Conservation (phyloP, 2,113 vertebrate genomes). For the Pygathrix nemaeus region DNA sequence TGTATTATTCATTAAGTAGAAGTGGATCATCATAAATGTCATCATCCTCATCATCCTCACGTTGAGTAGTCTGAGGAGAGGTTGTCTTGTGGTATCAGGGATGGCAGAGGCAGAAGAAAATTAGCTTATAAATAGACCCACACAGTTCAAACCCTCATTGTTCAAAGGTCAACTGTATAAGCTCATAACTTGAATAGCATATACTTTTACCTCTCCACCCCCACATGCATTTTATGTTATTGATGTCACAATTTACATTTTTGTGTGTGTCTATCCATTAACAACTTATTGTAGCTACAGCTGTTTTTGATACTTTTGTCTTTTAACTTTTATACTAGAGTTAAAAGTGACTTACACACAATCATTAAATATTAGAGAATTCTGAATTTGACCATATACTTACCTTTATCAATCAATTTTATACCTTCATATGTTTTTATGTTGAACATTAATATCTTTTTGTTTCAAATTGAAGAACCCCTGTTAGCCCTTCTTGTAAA, state of each 20-base stretch:
- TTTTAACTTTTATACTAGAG: background rate
- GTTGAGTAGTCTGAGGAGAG: background rate
- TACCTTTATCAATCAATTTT: background rate
- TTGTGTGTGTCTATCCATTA: background rate
- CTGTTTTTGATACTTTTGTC: background rate
- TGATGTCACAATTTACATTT: background rate
- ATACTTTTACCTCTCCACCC: background rate
- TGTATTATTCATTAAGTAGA: background rate
- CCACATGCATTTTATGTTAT: background rate
- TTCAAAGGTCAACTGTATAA: background rate
- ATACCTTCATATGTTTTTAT: background rate
- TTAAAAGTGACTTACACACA: background rate
- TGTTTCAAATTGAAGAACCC: background rate
- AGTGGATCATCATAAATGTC: background rate
- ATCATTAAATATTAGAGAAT: background rate
- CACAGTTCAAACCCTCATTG: background rate
- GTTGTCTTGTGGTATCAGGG: background rate
- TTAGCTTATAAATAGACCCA: background rate
- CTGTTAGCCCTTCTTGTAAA: background rate
- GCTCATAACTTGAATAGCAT: no score
- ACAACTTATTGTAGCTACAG: background rate
- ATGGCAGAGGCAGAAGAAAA: background rate
- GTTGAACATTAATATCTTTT: background rate
- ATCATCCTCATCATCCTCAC: background rate
- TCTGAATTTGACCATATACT: background rate